Evolutionary conservation across 2,888 invertebrate species (phyloP).

Genomic region (Apotomis betuletana): DNA sequence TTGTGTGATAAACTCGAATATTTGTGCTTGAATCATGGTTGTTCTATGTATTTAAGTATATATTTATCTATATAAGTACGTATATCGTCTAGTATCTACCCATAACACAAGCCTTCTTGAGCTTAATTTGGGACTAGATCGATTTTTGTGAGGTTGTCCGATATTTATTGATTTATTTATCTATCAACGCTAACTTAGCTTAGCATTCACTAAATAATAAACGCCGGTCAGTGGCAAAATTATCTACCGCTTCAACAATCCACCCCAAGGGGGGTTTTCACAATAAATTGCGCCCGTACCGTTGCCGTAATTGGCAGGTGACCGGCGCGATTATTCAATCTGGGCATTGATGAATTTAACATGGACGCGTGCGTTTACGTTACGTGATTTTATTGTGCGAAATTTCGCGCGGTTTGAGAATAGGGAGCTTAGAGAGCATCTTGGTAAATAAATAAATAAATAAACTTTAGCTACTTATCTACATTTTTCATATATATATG

Average conservation of each 20-base stretch:
- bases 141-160: no score
- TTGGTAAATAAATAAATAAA: no score
- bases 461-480: no score
- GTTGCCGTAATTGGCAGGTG: slow-evolving; percentile 49
- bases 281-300: slow-evolving; percentile 48
- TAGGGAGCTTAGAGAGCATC: not conserved
- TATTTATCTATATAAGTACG: no score
- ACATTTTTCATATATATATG: no score
- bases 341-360: slow-evolving; percentile 42
- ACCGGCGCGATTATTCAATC: slow-evolving; percentile 44
- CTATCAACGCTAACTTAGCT: slow-evolving; percentile 8
- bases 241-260: slow-evolving; percentile 34
- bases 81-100: no score
- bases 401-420: slow-evolving; percentile 11
- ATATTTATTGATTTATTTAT: no score
- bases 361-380: slow-evolving; percentile 36
- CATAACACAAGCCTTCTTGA: no score
- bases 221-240: slow-evolving; percentile 33
- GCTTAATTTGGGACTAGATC: no score
- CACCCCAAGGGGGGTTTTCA: slow-evolving; percentile 44
- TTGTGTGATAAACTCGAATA: no score
- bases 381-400: slow-evolving; percentile 31
- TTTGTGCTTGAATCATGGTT: no score
- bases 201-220: slow-evolving; percentile 26
- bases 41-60: no score